These are phyloP conservation scores for Burhinus bistriatus DNA, from an alignment of 2,113 vertebrate species.

Conservation along the genomic window DNA sequence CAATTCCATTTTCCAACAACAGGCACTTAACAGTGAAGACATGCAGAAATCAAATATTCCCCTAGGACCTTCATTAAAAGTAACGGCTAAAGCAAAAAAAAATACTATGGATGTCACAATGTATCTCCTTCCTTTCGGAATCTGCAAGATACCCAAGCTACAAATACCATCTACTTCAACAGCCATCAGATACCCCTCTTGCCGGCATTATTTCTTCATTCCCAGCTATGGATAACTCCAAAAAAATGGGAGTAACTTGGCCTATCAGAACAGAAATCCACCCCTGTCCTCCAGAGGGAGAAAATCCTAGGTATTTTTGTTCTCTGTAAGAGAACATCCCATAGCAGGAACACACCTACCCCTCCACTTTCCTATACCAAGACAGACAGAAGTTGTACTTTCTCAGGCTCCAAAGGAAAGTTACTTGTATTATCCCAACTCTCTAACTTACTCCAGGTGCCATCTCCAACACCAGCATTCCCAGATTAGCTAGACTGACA, in stretches of 20 bases:
- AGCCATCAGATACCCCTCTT: neutral
- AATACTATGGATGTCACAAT: neutral
- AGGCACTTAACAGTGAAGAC: conserved; percentile 19
- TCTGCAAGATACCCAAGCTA: neutral
- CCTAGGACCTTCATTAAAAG: conserved; percentile 2
- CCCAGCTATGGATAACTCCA: neutral
- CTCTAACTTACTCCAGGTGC: neutral
- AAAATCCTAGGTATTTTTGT: neutral
- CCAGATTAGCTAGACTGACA: neutral
- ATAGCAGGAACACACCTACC: neutral
- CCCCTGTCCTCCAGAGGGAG: neutral
- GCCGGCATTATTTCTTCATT: neutral
- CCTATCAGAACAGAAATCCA: neutral
- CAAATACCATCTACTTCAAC: neutral
- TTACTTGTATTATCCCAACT: neutral
- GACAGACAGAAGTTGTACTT: neutral
- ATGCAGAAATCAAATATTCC: conserved; percentile 29
- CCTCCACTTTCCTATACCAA: too few species aligned
- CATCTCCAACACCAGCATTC: neutral
- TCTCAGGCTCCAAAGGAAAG: neutral
- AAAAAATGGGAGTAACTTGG: neutral
- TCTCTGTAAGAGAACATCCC: neutral
- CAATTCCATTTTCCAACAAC: neutral
- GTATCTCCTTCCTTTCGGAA: neutral
- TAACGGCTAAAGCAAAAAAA: neutral